phyloP scores from a whole-genome alignment of 2,797 vertebrate genomes.

The Danionella dracula region DNA sequence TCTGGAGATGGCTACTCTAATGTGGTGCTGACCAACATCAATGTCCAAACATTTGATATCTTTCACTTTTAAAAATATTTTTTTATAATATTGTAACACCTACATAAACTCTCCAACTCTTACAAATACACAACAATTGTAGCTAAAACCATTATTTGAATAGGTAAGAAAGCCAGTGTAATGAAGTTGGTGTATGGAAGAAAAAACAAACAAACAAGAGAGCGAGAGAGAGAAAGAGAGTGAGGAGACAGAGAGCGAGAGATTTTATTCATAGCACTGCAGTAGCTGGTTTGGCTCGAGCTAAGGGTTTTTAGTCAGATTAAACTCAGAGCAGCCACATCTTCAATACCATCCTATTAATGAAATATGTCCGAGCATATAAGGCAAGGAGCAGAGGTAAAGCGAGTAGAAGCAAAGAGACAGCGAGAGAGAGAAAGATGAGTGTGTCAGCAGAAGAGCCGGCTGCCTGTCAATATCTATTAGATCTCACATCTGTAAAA shows the following conservation, averaged over 20 bases:
- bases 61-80: too few species aligned
- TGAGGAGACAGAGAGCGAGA: slow-evolving; percentile 38
- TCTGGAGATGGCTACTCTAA: too few species aligned
- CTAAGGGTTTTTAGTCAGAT: slow-evolving; percentile 80
- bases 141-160: too few species aligned
- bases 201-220: background rate
- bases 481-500: slow-evolving; percentile 75
- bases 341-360: slow-evolving; percentile 90
- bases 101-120: too few species aligned
- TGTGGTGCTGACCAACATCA: too few species aligned
- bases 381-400: slow-evolving; percentile 68
- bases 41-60: too few species aligned
- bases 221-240: background rate
- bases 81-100: too few species aligned
- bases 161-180: too few species aligned
- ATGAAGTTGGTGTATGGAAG: too few species aligned
- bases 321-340: slow-evolving; percentile 81
- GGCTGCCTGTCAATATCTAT: slow-evolving; percentile 85
- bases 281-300: slow-evolving; percentile 8
- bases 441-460: slow-evolving; percentile 73
- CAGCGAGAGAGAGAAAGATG: background rate
- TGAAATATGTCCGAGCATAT: slow-evolving; percentile 94
- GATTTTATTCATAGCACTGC: background rate
- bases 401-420: background rate
- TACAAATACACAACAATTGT: too few species aligned